Evolutionary conservation across 2,113 vertebrate species (phyloP).

Genomic region (Stomatorhinus ivindoensis): DNA sequence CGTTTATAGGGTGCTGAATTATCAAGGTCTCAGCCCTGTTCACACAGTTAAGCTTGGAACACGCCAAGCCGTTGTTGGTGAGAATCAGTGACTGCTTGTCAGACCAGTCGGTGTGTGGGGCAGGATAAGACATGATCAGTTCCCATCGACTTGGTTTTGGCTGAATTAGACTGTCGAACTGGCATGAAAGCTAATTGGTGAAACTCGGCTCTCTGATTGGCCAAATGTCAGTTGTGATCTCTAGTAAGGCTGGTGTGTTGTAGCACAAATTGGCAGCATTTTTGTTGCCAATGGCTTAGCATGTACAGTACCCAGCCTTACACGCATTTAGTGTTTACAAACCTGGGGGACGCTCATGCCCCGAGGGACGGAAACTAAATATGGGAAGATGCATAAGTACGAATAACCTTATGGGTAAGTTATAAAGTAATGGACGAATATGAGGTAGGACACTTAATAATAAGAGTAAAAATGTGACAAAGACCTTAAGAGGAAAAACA

Average conservation of each 20-base stretch:
- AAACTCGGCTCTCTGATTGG: background rate
- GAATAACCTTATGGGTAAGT: background rate
- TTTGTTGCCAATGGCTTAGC: background rate
- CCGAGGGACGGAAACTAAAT: background rate
- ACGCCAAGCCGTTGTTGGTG: background rate
- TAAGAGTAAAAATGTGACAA: background rate
- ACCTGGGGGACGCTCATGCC: background rate
- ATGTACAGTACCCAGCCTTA: background rate
- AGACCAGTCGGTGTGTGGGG: background rate
- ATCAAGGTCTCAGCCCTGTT: background rate
- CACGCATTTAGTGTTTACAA: background rate
- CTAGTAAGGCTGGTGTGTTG: background rate
- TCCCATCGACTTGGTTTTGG: background rate
- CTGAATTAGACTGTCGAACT: background rate
- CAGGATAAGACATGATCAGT: background rate
- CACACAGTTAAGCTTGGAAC: background rate
- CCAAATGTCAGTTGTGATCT: background rate
- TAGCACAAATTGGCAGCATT: background rate
- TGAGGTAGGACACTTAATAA: background rate
- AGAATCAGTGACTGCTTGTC: background rate
- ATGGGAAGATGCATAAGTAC: background rate
- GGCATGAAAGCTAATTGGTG: background rate
- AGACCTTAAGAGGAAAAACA: background rate
- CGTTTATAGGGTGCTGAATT: background rate
- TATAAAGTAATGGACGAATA: background rate